These are phyloP conservation scores for Drosophila neoperkinsi DNA, from an alignment of 2,888 invertebrate species.

Conservation along the genomic window DNA sequence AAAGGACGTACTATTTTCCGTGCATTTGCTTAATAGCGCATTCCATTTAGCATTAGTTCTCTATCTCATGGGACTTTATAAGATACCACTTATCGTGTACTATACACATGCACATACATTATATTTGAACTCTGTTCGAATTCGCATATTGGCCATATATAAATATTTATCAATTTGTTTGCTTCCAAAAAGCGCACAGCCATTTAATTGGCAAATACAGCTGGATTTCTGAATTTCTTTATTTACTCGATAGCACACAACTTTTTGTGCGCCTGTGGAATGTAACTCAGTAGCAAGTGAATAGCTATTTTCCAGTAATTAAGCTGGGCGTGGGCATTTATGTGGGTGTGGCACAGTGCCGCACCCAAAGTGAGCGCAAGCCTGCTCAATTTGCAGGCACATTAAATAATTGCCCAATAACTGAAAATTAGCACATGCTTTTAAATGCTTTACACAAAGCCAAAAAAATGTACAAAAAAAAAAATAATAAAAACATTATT, in stretches of 20 bases:
- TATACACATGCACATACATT: too few species aligned
- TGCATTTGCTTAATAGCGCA: slow-evolving; percentile 23
- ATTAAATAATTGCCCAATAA: slow-evolving; percentile 59
- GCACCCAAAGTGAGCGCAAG: slow-evolving; percentile 18
- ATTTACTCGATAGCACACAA: slow-evolving; percentile 6
- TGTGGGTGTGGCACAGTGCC: slow-evolving; percentile 16
- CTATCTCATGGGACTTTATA: background rate
- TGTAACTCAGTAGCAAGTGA: background rate
- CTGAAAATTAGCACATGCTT: slow-evolving; percentile 43
- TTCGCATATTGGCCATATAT: background rate
- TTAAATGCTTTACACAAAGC: slow-evolving; percentile 29
- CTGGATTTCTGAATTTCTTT: background rate
- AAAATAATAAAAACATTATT: background rate
- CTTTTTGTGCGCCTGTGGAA: background rate
- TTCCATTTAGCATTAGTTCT: slow-evolving; percentile 17
- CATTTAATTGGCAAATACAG: slow-evolving; percentile 13
- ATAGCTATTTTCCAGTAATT: slow-evolving; percentile 31
- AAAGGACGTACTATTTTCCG: slow-evolving; percentile 11
- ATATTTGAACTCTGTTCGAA: background rate
- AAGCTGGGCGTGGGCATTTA: slow-evolving; percentile 18
- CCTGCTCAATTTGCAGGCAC: slow-evolving; percentile 39
- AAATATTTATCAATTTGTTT: background rate
- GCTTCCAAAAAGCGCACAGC: background rate
- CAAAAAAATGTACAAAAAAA: background rate
- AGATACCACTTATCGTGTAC: background rate